A percentile compares a stretch with the other conserved stretches of the same genome.
These are phyloP conservation scores for Amphiprion clarkii DNA, from an alignment of 2,797 vertebrate species.

Conservation along the genomic window DNA sequence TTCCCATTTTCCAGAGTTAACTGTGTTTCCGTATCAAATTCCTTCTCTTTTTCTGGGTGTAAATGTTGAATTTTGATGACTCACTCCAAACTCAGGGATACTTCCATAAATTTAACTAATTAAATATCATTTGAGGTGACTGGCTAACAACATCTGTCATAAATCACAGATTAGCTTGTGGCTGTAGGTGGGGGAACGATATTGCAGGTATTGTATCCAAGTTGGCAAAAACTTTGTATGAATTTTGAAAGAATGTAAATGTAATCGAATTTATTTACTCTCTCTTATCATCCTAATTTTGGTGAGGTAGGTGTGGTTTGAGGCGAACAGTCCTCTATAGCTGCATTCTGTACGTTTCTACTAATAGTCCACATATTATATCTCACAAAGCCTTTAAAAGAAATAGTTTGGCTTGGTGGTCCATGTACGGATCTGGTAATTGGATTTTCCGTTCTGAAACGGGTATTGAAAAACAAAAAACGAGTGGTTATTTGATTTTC, in stretches of 20 bases:
- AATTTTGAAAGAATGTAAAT: neutral
- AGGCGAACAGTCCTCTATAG: neutral
- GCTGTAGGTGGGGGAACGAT: neutral
- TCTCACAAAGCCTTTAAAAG: too few relatives aligned
- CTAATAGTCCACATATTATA: too few relatives aligned
- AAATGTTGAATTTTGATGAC: neutral
- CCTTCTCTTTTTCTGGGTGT: too few relatives aligned
- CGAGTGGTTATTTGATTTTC: too few relatives aligned
- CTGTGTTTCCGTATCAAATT: too few relatives aligned
- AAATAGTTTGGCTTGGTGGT: too few relatives aligned
- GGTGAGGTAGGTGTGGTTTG: too few relatives aligned
- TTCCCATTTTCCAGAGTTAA: neutral
- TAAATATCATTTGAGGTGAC: neutral
- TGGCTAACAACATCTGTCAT: neutral
- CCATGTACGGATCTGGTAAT: too few relatives aligned
- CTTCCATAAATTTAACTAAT: neutral
- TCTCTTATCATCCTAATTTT: neutral
- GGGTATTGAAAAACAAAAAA: too few relatives aligned
- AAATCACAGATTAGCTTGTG: neutral
- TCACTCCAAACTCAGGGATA: neutral
- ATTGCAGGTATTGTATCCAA: too few relatives aligned
- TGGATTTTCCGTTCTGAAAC: too few relatives aligned
- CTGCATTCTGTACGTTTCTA: neutral
- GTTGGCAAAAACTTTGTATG: neutral
- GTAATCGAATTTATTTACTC: neutral